Conservation (phyloP, 2,113 vertebrate genomes). For the Phocoena sinus region DNA sequence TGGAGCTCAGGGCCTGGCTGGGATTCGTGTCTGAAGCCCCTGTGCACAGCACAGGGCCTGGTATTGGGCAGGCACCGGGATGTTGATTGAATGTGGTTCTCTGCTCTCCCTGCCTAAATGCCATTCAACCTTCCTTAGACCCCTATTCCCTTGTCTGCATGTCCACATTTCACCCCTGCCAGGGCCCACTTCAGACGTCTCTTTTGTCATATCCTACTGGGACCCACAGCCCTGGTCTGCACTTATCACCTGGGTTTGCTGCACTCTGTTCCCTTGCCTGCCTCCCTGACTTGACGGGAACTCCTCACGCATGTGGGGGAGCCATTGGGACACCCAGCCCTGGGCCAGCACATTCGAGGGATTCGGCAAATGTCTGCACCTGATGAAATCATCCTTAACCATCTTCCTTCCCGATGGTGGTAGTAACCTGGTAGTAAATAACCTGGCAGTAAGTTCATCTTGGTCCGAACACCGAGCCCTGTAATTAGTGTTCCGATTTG, state of each 20-base stretch:
- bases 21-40: neutral
- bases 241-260: neutral
- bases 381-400: neutral
- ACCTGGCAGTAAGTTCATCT: neutral
- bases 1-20: neutral
- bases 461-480: neutral
- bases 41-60: neutral
- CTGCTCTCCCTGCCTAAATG: too few relatives aligned
- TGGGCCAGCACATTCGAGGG: neutral
- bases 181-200: neutral
- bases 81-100: neutral
- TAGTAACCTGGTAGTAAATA: neutral
- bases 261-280: neutral
- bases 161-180: neutral
- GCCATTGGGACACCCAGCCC: neutral
- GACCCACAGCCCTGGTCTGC: neutral
- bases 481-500: neutral
- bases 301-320: too few relatives aligned
- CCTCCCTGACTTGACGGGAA: neutral
- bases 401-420: neutral
- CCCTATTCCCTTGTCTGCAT: neutral
- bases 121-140: rapidly evolving
- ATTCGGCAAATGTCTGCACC: neutral
- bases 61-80: neutral
- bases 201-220: neutral